Evolutionary conservation across 1,140 invertebrate genomes (phyloP).

Genomic region (Zophobas morio): DNA sequence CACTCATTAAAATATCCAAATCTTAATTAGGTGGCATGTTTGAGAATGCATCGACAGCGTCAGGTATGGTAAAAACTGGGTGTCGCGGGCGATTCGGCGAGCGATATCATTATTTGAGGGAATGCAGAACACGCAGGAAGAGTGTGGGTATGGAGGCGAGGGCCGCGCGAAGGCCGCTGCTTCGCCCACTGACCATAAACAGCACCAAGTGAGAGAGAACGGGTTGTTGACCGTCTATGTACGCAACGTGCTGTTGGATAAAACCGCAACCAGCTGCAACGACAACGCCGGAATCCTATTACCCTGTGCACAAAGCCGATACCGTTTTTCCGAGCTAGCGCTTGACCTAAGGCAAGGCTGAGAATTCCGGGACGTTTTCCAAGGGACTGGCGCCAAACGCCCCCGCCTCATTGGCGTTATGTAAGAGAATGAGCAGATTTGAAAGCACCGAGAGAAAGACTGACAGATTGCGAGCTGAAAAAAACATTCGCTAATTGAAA

Average conservation of each 20-base stretch:
- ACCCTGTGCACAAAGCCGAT: background rate
- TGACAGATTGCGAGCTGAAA: too few relatives aligned
- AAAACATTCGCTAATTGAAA: too few relatives aligned
- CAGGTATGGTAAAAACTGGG: background rate
- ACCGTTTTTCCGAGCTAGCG: background rate
- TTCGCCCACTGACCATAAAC: slow-evolving; percentile 51
- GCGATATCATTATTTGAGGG: slow-evolving; percentile 8
- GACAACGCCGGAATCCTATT: slow-evolving; percentile 7
- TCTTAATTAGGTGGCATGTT: too few relatives aligned
- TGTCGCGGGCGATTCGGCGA: background rate
- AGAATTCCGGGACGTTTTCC: background rate
- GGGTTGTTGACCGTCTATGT: slow-evolving; percentile 51
- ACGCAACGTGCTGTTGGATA: slow-evolving; percentile 10
- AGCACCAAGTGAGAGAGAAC: slow-evolving; percentile 19
- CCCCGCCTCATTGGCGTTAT: background rate
- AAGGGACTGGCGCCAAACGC: background rate
- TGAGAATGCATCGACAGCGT: too few relatives aligned
- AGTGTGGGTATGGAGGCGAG: slow-evolving; percentile 46
- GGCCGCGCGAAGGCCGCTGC: slow-evolving; percentile 49
- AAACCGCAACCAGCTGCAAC: slow-evolving; percentile 1
- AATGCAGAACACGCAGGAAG: slow-evolving; percentile 46
- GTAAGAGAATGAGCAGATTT: too few relatives aligned
- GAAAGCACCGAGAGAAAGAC: too few relatives aligned
- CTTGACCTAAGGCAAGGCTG: background rate
- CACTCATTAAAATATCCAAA: too few relatives aligned